phyloP scores from a whole-genome alignment of 2,113 vertebrate species.

The Jaculus jaculus region DNA sequence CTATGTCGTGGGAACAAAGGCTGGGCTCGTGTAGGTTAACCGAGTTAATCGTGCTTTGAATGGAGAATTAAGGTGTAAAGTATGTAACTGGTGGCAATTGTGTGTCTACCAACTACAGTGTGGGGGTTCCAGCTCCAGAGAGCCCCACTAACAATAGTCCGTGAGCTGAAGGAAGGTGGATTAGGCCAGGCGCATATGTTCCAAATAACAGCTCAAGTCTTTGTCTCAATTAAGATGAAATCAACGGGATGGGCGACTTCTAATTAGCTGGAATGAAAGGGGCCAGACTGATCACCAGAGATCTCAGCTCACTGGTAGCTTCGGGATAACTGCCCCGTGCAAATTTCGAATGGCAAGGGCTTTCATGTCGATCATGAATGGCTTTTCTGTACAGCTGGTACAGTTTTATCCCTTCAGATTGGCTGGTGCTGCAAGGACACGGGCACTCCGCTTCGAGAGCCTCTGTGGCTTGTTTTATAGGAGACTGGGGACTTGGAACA shows the following conservation, averaged over 20 bases:
- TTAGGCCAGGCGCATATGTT: background rate
- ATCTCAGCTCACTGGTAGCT: background rate
- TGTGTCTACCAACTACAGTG: background rate
- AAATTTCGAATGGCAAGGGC: background rate
- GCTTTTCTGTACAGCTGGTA: background rate
- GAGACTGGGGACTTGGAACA: background rate
- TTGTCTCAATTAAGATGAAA: background rate
- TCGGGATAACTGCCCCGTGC: too few species aligned
- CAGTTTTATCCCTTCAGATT: background rate
- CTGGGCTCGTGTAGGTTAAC: background rate
- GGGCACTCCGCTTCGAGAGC: background rate
- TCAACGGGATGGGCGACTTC: background rate
- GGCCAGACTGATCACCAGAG: background rate
- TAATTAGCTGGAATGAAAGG: background rate
- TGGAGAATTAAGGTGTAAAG: background rate
- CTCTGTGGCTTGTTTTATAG: background rate
- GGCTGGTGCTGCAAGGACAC: background rate
- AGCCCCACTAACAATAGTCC: background rate
- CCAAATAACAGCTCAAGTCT: background rate
- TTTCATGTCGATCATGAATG: background rate
- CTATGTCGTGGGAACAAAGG: background rate
- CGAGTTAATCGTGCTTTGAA: slow-evolving; percentile 21
- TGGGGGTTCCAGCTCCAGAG: accelerated
- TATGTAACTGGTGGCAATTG: accelerated
- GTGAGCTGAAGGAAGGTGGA: background rate